These are phyloP conservation scores for Pangasianodon hypophthalmus DNA, from an alignment of 2,113 vertebrate species.

Conservation along the genomic window DNA sequence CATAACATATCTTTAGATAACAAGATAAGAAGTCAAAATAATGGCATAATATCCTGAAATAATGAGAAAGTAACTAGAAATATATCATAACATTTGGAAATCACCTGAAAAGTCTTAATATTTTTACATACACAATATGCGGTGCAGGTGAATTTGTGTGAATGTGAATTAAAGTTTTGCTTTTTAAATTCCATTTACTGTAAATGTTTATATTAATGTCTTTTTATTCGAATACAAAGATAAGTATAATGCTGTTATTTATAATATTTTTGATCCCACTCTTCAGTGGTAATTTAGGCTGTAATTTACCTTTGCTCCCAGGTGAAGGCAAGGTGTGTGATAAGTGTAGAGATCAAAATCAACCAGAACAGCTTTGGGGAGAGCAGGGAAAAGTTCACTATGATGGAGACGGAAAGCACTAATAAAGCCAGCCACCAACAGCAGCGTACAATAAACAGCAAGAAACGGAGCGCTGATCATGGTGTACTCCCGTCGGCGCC, in stretches of 20 bases:
- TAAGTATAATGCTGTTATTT: background rate
- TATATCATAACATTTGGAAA: background rate
- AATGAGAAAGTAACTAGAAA: background rate
- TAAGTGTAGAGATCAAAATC: conserved; percentile 76
- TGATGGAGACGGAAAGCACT: conserved; percentile 75
- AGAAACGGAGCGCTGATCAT: conserved; percentile 83
- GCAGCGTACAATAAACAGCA: conserved; percentile 75
- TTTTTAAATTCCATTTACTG: background rate
- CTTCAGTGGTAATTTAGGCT: background rate
- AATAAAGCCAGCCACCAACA: conserved; percentile 73
- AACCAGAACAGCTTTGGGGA: conserved; percentile 68
- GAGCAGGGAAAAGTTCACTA: conserved; percentile 71
- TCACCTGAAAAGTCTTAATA: background rate
- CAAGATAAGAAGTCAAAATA: background rate
- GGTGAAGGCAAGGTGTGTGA: conserved; percentile 72
- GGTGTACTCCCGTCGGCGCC: conserved; percentile 72
- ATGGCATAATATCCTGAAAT: background rate
- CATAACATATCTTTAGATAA: background rate
- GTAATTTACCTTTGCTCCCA: conserved; percentile 72
- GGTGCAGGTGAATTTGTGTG: background rate
- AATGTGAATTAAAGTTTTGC: background rate
- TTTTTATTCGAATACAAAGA: background rate
- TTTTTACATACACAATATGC: background rate
- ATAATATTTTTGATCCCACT: background rate
- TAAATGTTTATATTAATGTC: background rate